Percentiles rank a stretch among this genome's conserved stretches.
phyloP scores from a whole-genome alignment of 2,888 invertebrate genomes.

The Chymomyza caudatula region DNA sequence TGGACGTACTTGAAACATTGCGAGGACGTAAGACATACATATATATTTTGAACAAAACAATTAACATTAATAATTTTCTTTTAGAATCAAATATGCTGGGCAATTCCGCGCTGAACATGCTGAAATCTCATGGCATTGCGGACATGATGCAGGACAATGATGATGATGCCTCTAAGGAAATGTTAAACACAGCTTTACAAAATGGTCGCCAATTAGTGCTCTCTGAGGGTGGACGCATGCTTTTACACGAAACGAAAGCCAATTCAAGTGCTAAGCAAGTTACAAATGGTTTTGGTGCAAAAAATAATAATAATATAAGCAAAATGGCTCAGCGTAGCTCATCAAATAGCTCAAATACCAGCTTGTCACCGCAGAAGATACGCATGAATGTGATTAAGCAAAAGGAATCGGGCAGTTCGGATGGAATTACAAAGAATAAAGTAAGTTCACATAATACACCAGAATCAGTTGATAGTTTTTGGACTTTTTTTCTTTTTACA shows the following conservation, averaged over 20 bases:
- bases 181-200: constrained; percentile 89
- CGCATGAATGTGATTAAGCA: constrained; percentile 65
- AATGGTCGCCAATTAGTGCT: constrained; percentile 91
- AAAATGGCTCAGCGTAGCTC: constrained; percentile 18
- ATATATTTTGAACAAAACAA: neutral
- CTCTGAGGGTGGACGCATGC: constrained; percentile 89
- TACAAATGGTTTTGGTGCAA: constrained; percentile 42
- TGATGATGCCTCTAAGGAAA: constrained; percentile 83
- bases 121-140: constrained; percentile 91
- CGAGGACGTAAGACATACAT: constrained; percentile 51
- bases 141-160: constrained; percentile 87
- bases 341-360: constrained; percentile 17
- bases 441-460: constrained; percentile 20
- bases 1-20: constrained; percentile 56
- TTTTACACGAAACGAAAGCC: constrained; percentile 81
- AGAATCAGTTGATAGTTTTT: neutral
- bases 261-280: constrained; percentile 33
- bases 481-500: constrained; percentile 26
- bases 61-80: neutral
- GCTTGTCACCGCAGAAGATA: constrained; percentile 54
- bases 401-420: constrained; percentile 38
- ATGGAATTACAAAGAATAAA: constrained; percentile 61
- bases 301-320: constrained; percentile 35
- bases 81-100: constrained; percentile 69
- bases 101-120: constrained; percentile 80